These are phyloP conservation scores for Uria lomvia DNA, from an alignment of 2,113 vertebrate genomes.

Conservation along the genomic window DNA sequence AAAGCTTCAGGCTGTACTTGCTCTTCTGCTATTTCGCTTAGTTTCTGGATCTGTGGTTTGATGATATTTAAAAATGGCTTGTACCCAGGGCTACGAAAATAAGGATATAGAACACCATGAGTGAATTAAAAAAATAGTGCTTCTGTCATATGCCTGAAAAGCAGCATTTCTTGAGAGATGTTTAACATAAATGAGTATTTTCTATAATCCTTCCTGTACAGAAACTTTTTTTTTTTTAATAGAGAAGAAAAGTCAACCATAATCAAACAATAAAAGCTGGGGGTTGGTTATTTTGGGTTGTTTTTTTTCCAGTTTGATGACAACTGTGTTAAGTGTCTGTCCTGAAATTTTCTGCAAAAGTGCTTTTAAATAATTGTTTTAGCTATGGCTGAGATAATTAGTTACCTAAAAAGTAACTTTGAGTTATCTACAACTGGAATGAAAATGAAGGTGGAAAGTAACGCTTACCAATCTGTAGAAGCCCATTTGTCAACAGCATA, in stretches of 20 bases:
- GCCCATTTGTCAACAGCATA: slow-evolving; percentile 89
- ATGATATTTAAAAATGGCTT: slow-evolving; percentile 95
- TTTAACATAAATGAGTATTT: not conserved
- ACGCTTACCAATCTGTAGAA: slow-evolving; percentile 87
- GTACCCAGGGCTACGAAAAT: slow-evolving; percentile 87
- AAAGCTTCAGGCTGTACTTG: slow-evolving; percentile 87
- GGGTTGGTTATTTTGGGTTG: not conserved
- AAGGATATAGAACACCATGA: not conserved
- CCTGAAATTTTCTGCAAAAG: not conserved
- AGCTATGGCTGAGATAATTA: not conserved
- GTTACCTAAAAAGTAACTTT: too few species aligned
- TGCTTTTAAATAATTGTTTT: not conserved
- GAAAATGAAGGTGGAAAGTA: not conserved
- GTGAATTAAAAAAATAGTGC: not conserved
- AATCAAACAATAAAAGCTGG: not conserved
- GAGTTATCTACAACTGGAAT: not conserved
- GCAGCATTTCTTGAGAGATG: not conserved
- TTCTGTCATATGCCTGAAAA: not conserved
- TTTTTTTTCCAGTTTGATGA: not conserved
- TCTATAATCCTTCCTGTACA: not conserved
- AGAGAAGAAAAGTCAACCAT: not conserved
- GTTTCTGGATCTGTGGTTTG: slow-evolving; percentile 90
- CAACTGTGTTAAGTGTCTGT: not conserved
- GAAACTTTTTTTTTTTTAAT: not conserved
- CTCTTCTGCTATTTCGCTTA: slow-evolving; percentile 81